phyloP scores from a whole-genome alignment of 2,113 vertebrate species.

The Oryctolagus cuniculus region DNA sequence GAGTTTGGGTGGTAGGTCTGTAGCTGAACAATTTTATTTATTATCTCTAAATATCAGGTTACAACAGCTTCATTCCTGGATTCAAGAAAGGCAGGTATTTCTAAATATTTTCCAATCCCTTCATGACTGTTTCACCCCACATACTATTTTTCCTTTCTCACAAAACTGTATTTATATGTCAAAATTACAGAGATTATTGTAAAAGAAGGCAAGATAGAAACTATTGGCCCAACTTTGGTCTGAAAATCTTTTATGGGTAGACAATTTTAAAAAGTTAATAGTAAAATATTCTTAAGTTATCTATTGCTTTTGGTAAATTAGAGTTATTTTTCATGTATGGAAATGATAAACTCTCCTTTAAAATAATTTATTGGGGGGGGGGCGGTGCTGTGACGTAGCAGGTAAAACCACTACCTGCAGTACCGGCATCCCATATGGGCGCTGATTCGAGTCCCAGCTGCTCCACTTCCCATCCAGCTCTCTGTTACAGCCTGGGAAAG shows the following conservation, averaged over 20 bases:
- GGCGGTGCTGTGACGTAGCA: too few relatives aligned
- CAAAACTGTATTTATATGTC: background rate
- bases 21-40: too few relatives aligned
- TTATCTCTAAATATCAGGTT: slow-evolving; percentile 47
- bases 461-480: too few relatives aligned
- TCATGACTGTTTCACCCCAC: slow-evolving; percentile 46
- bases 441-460: too few relatives aligned
- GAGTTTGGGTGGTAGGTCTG: background rate
- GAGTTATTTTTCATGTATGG: background rate
- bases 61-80: slow-evolving; percentile 54
- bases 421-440: too few relatives aligned
- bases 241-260: slow-evolving; percentile 14
- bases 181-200: slow-evolving; percentile 47
- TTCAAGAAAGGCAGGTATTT: slow-evolving; percentile 46
- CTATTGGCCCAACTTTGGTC: slow-evolving; percentile 51
- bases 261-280: background rate
- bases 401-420: too few relatives aligned
- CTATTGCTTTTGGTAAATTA: background rate
- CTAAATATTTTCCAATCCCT: slow-evolving; percentile 49
- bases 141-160: slow-evolving; percentile 31
- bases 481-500: too few relatives aligned
- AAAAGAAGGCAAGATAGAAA: slow-evolving; percentile 40
- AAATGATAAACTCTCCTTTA: background rate
- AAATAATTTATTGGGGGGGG: too few relatives aligned
- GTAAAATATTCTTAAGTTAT: background rate